Base-by-base conservation (phyloP, 2,797 vertebrate species). In the Hypotaenidia philippensis region DNA sequence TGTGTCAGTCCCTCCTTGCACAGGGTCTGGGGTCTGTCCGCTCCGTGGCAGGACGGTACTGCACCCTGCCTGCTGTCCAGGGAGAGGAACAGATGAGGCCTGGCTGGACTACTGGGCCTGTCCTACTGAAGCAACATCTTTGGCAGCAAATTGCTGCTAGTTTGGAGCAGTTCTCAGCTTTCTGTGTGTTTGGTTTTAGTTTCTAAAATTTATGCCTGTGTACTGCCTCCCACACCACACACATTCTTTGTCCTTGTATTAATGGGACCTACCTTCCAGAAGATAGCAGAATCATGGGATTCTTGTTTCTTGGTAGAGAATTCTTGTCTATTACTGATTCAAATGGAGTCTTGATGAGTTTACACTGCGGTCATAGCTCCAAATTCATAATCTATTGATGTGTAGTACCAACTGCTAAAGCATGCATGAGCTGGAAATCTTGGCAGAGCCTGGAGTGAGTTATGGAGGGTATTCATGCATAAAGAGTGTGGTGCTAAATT, bases 401-500 rank as follows among this genome's bases (percentile, higher is more conserved):
- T 77, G 57, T 93, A 56, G 49, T 86, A 87, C 77, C 56, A 92
- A 27, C 83, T 93, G 49, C 78, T 94, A 95, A 96, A 83, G 89
- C 65, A 81, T 90, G 81, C 52, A 60, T 72, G 78, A 89, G 66
- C 83, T 94, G 83, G 34, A 76, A 78, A 65, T 74, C 70, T 64
- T 94, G 76, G 49, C 83, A 56, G 80, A 50, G 34, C 50, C 76
- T 85, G 47, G 50, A 89, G 53, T 53, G 78, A 75, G 53, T 83
- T 94, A 82, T 57, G 75, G 72, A 81, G 61, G 50, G 41, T 86
- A 87, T 78, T 90, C 85, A 66, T 76, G 78, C 72, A 52, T 89
- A 52, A 68, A 38, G 57, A 84, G 32, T 34, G 32, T 70, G 68
- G 34, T 90, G 65, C 61, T 94, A 94, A 96, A 94, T 96, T 93